These are phyloP conservation scores for Poecilia latipinna DNA, from an alignment of 2,113 vertebrate species.

Conservation along the genomic window DNA sequence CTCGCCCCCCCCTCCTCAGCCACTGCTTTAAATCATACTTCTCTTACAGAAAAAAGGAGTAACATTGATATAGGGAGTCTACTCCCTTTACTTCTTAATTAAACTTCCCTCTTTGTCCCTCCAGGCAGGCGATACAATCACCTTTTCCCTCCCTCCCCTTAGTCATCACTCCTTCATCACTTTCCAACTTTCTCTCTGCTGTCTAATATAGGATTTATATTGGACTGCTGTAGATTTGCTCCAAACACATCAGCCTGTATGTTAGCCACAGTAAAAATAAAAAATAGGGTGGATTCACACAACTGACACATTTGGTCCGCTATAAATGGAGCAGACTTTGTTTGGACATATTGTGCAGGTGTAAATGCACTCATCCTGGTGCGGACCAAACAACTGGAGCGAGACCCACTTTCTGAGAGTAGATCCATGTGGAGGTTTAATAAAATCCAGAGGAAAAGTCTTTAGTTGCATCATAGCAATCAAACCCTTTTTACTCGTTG, in stretches of 20 bases:
- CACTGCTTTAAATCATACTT: slow-evolving; percentile 56
- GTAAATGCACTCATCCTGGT: too few species aligned
- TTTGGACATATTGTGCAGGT: too few species aligned
- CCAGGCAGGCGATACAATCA: slow-evolving; percentile 67
- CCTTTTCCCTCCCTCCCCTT: slow-evolving; percentile 48
- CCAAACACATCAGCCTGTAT: slow-evolving; percentile 37
- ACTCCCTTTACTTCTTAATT: slow-evolving; percentile 68
- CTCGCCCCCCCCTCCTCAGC: slow-evolving; percentile 41
- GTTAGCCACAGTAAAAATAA: slow-evolving; percentile 37
- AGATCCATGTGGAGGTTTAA: too few species aligned
- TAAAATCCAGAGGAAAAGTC: too few species aligned
- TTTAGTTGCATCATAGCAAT: too few species aligned
- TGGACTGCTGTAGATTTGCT: slow-evolving; percentile 33
- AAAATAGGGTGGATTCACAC: neutral
- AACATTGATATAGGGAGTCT: slow-evolving; percentile 58
- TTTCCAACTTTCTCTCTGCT: slow-evolving; percentile 26
- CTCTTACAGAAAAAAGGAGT: slow-evolving; percentile 52
- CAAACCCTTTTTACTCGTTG: too few species aligned
- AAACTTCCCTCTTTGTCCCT: slow-evolving; percentile 65
- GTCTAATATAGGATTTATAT: slow-evolving; percentile 60
- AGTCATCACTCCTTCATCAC: slow-evolving; percentile 23
- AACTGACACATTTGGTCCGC: too few species aligned
- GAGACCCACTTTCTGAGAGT: too few species aligned
- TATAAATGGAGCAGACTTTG: too few species aligned
- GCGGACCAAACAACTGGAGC: too few species aligned